phyloP scores from a whole-genome alignment of 1,140 invertebrate genomes.

The Dinothrombium tinctorium region DNA sequence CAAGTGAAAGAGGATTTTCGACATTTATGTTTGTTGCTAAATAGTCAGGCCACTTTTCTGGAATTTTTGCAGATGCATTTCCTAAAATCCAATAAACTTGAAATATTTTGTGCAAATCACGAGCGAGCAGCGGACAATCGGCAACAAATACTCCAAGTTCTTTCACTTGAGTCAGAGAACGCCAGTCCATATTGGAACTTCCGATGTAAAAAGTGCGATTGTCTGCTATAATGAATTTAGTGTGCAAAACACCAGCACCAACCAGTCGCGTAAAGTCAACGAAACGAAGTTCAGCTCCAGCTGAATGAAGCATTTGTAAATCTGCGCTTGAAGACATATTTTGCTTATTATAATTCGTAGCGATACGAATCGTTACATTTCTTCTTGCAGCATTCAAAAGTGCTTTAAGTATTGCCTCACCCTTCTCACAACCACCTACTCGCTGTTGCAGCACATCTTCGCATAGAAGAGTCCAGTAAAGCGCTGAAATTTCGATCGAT shows the following conservation, averaged over 20 bases:
- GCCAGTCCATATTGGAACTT: conserved; percentile 52
- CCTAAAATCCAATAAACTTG: conserved; percentile 72
- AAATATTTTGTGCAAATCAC: conserved; percentile 78
- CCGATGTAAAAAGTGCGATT: conserved; percentile 28
- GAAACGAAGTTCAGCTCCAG: conserved; percentile 39
- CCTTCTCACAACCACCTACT: conserved; percentile 18
- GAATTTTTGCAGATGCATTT: conserved; percentile 33
- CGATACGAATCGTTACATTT: conserved; percentile 53
- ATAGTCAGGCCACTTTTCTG: conserved; percentile 42
- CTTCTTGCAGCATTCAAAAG: conserved; percentile 43
- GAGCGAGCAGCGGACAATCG: conserved; percentile 58
- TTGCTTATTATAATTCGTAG: conserved; percentile 38
- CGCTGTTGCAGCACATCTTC: conserved; percentile 37
- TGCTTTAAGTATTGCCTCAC: conserved; percentile 55
- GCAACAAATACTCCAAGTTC: conserved; percentile 60
- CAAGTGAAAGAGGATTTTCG: conserved; percentile 41
- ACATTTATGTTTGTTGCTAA: conserved; percentile 47
- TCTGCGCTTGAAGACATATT: conserved; percentile 3
- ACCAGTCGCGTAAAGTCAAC: conserved; percentile 61
- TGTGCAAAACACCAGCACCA: conserved; percentile 75
- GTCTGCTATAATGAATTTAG: conserved; percentile 76
- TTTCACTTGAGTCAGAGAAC: conserved; percentile 86
- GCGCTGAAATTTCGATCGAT: conserved; percentile 65
- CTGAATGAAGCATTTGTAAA: conserved; percentile 2
- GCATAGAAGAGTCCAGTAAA: conserved; percentile 64